Conservation (phyloP, 2,113 vertebrate genomes). For the Bufo gargarizans region DNA sequence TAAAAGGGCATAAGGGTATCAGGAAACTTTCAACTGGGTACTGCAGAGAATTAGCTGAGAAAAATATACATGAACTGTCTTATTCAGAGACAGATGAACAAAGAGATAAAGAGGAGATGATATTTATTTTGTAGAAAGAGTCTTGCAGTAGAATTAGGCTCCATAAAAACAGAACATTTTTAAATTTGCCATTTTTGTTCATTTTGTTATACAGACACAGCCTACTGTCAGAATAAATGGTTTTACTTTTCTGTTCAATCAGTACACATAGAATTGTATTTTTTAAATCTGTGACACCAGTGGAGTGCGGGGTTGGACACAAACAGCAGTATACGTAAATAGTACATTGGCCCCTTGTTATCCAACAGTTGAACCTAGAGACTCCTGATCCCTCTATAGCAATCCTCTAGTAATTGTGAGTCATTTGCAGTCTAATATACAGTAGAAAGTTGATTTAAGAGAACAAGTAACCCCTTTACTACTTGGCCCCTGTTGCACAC, state of each 20-base stretch:
- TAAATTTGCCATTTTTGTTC: background rate
- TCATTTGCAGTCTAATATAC: too few relatives aligned
- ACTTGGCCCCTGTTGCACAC: too few relatives aligned
- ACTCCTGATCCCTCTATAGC: too few relatives aligned
- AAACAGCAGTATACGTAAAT: too few relatives aligned
- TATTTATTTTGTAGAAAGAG: background rate
- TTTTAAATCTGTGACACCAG: background rate
- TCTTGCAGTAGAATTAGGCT: background rate
- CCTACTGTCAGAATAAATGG: background rate
- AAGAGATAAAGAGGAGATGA: background rate
- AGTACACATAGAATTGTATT: background rate
- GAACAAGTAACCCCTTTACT: too few relatives aligned
- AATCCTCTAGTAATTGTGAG: too few relatives aligned
- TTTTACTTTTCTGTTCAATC: background rate
- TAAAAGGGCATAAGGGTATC: constrained; percentile 51
- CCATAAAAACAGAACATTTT: background rate
- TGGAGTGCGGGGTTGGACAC: background rate
- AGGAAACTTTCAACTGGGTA: constrained; percentile 38
- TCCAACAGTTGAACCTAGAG: too few relatives aligned
- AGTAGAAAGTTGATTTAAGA: too few relatives aligned
- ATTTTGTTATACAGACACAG: background rate
- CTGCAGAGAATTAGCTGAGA: background rate
- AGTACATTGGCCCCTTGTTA: too few relatives aligned
- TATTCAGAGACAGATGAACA: background rate
- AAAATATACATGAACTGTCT: background rate